Conservation (phyloP, 2,888 invertebrate genomes). For the Lordiphosa andalusiaca region DNA sequence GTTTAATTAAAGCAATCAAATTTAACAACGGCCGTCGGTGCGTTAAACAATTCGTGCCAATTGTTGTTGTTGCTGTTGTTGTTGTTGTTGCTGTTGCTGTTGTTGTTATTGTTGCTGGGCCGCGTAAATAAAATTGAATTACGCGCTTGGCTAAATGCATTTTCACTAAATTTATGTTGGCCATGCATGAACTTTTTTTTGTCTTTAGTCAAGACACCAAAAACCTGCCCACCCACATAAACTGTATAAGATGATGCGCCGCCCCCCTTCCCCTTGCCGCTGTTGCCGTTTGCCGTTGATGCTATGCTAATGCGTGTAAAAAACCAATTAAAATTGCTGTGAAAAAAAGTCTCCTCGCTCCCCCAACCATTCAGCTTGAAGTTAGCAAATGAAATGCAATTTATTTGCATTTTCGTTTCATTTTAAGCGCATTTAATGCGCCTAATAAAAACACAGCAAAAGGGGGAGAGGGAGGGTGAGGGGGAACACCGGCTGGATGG, state of each 20-base stretch:
- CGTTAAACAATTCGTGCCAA: conserved; percentile 60
- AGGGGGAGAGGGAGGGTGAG: conserved; percentile 1
- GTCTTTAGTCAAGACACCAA: conserved; percentile 23
- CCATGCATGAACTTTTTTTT: conserved; percentile 41
- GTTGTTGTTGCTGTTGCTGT: too few species aligned
- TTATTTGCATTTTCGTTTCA: conserved; percentile 54
- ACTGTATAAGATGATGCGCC: conserved; percentile 2
- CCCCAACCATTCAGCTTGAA: conserved; percentile 23
- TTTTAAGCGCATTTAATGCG: conserved; percentile 57
- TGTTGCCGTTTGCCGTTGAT: conserved; percentile 11
- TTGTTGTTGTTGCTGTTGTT: conserved; percentile 44
- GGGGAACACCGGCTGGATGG: background rate
- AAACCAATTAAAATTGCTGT: conserved; percentile 63
- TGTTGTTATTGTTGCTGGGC: too few species aligned
- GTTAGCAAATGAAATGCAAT: conserved; percentile 54
- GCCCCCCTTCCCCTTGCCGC: background rate
- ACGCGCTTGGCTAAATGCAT: conserved; percentile 72
- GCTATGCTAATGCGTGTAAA: conserved; percentile 59
- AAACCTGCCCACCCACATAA: conserved; percentile 28
- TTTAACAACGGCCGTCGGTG: conserved; percentile 23
- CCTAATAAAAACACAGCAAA: conserved; percentile 36
- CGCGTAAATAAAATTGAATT: conserved; percentile 70
- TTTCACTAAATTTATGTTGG: conserved; percentile 64
- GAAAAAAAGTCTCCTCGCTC: conserved; percentile 21
- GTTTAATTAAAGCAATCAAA: conserved; percentile 75